Evolutionary conservation across 2,797 vertebrate species (phyloP), one percentile per base, ranked within the genome.

Genomic region (Sternarchorhynchus goeldii): DNA sequence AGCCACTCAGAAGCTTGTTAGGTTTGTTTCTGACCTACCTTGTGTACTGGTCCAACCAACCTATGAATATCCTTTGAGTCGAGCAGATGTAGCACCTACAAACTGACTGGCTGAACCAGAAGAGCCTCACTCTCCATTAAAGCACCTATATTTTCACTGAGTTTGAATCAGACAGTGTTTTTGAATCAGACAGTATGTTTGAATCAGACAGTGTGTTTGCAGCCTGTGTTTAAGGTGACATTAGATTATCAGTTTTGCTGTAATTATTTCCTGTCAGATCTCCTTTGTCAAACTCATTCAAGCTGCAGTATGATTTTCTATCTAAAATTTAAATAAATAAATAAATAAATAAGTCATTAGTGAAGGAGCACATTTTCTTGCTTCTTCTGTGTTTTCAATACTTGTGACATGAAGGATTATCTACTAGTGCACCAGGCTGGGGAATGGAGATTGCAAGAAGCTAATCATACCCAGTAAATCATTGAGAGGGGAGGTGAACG

Each of bases 351-450:
- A 34, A 36, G 31, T 34, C 7, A 34, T 34, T 32, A 6, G 45
- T 29, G 7, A 32, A 70, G 29, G 45, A 8, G 25, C 29, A 12
- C 45, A 50, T 50, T 50, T 50, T 2, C 12, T 50, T 57, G 20
- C 55, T 17, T 59, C 5, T 16, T 41, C 34, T 59, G 77, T 70
- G 74, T 80, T 77, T 59, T 65, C 18, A 73, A 62, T 63, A 63
- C 59, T 76, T 85, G 53, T 83, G 29, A 82, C 83, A 79, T 90
- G 88, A 91, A 84, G 87, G 84, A 80, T 81, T 76, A 16, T 81
- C 86, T 87, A 85, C 75, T 81, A 75, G 62, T 75, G 78, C 65
- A 70, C 71, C 75, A 78, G 82, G 59, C 41, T 14, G 31, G 39
- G 59, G 69, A 36, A 58, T 60, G 14, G 7, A 6, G 39, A 77